These are phyloP conservation scores for Oreochromis tanganicae DNA, from an alignment of 2,113 vertebrate genomes.

Conservation along the genomic window DNA sequence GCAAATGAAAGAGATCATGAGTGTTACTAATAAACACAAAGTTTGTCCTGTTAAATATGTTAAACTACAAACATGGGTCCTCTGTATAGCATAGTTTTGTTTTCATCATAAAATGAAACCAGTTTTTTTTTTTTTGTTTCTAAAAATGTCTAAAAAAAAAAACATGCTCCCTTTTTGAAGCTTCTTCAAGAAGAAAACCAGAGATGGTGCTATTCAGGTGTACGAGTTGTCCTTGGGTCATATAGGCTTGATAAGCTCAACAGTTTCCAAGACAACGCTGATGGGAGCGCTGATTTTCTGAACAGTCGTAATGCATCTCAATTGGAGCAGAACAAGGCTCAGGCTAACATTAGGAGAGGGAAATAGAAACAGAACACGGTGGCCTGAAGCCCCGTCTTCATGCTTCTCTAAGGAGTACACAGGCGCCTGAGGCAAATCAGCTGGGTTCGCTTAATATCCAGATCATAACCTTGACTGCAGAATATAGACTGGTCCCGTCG, in stretches of 20 bases:
- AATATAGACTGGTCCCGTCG: neutral
- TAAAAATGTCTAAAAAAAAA: neutral
- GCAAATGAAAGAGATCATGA: neutral
- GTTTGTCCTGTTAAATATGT: conserved; percentile 10
- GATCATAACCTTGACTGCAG: conserved; percentile 27
- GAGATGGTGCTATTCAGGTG: neutral
- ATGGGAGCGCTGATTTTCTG: conserved; percentile 15
- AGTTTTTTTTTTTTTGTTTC: neutral
- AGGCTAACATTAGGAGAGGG: conserved; percentile 39
- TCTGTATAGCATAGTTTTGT: neutral
- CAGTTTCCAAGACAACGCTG: conserved; percentile 45
- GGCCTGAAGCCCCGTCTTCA: neutral
- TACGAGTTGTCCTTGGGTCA: conserved; percentile 22
- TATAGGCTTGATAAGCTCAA: conserved; percentile 21
- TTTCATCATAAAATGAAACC: neutral
- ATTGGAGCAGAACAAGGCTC: conserved; percentile 35
- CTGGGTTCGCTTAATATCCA: conserved; percentile 30
- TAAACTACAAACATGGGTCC: neutral
- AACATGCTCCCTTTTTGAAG: neutral
- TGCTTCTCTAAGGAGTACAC: conserved; percentile 8
- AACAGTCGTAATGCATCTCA: conserved; percentile 25
- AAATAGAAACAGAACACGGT: conserved; percentile 24
- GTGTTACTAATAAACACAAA: neutral
- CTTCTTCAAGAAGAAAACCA: neutral
- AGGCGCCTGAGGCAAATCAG: neutral